phyloP scores from a whole-genome alignment of 2,113 vertebrate genomes.

The Eira barbara region DNA sequence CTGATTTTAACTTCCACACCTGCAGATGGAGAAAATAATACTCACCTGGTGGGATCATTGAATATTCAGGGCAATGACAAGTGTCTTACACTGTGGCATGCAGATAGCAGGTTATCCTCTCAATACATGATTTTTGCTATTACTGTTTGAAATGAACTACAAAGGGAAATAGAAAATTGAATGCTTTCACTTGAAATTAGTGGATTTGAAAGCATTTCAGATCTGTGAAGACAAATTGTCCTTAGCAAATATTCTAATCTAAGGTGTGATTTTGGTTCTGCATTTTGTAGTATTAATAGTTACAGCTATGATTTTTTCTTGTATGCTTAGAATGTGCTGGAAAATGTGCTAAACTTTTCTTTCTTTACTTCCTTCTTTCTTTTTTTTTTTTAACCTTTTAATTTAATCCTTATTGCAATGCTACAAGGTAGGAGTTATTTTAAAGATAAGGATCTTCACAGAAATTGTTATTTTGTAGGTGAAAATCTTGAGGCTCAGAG shows the following conservation, averaged over 20 bases:
- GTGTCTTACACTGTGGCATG: neutral
- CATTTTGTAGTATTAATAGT: neutral
- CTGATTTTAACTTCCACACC: neutral
- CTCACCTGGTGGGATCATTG: neutral
- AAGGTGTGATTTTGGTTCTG: neutral
- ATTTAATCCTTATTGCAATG: neutral
- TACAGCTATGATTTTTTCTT: neutral
- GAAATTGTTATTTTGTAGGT: neutral
- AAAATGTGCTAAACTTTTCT: neutral
- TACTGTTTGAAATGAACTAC: neutral
- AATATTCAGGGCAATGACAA: neutral
- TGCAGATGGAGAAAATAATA: neutral
- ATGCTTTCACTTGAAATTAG: neutral
- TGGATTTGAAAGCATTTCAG: neutral
- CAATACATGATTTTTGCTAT: neutral
- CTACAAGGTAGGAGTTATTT: neutral
- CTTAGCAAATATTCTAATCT: neutral
- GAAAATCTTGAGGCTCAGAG: neutral
- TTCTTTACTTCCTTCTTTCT: neutral
- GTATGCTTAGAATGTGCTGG: neutral
- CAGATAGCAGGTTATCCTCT: neutral
- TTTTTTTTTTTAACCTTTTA: neutral
- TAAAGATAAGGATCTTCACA: neutral
- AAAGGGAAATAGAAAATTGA: neutral
- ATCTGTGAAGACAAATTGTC: neutral